These are phyloP conservation scores for Sprattus sprattus DNA, from an alignment of 2,113 vertebrate genomes.

Conservation along the genomic window DNA sequence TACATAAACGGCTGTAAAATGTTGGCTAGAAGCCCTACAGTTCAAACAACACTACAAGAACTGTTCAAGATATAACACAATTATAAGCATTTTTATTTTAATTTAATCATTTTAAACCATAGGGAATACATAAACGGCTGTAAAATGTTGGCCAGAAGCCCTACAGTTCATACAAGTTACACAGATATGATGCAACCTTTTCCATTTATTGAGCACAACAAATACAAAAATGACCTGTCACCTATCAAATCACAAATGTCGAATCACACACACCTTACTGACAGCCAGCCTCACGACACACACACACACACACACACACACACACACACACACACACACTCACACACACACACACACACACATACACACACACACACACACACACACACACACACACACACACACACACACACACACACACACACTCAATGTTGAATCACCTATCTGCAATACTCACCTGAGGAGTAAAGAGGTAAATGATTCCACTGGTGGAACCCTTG, in stretches of 20 bases:
- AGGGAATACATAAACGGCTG: not conserved
- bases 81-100: too few relatives aligned
- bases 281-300: too few relatives aligned
- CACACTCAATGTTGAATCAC: not conserved
- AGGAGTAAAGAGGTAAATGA: conserved; percentile 86
- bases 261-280: too few relatives aligned
- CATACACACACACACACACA: too few relatives aligned
- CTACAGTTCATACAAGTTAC: not conserved
- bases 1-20: not conserved
- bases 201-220: too few relatives aligned
- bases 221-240: not conserved
- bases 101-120: too few relatives aligned
- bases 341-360: too few relatives aligned
- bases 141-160: not conserved
- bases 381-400: too few relatives aligned
- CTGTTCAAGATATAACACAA: too few relatives aligned
- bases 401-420: too few relatives aligned
- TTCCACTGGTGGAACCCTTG: conserved; percentile 81
- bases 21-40: not conserved
- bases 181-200: not conserved
- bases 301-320: too few relatives aligned
- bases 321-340: too few relatives aligned
- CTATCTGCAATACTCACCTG: conserved; percentile 68
- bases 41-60: not conserved
- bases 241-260: not conserved